Percentiles rank a stretch among this genome's conserved stretches.
Evolutionary conservation across 2,888 invertebrate species (phyloP).

Genomic region (Andrena hattorfiana): DNA sequence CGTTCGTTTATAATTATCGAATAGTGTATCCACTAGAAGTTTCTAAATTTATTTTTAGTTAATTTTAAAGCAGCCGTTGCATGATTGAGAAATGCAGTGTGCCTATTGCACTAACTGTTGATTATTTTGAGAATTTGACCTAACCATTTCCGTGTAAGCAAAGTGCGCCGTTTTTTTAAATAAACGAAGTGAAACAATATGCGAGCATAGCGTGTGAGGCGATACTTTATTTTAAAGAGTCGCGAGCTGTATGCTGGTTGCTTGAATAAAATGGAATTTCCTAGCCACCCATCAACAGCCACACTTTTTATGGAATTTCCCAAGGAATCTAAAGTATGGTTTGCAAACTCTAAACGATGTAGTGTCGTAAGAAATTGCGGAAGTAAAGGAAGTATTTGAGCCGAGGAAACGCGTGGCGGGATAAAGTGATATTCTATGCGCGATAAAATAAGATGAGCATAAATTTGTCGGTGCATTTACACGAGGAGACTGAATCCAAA

Average conservation of each 20-base stretch:
- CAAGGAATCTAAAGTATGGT: constrained; percentile 37
- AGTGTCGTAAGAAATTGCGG: constrained; percentile 39
- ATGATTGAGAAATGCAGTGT: too few species aligned
- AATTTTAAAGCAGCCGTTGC: too few species aligned
- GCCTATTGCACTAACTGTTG: too few species aligned
- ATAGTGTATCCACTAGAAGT: too few species aligned
- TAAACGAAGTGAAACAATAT: too few species aligned
- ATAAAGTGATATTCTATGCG: constrained; percentile 44
- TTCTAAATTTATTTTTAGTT: too few species aligned
- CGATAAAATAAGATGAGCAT: constrained; percentile 55
- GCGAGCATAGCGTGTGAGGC: background rate
- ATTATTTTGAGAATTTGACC: too few species aligned
- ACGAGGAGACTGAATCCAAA: constrained; percentile 32
- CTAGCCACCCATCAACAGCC: background rate
- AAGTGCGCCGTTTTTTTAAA: too few species aligned
- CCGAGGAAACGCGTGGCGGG: constrained; percentile 17
- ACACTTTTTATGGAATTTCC: constrained; percentile 23
- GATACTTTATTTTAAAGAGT: background rate
- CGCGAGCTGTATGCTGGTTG: background rate
- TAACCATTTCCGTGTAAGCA: too few species aligned
- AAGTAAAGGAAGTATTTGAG: constrained; percentile 26
- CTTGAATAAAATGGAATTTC: constrained; percentile 33
- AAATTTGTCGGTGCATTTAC: constrained; percentile 48
- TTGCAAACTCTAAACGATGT: constrained; percentile 27
- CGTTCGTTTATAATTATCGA: too few species aligned